phyloP scores from a whole-genome alignment of 2,888 invertebrate species.

The Cantharis rustica region DNA sequence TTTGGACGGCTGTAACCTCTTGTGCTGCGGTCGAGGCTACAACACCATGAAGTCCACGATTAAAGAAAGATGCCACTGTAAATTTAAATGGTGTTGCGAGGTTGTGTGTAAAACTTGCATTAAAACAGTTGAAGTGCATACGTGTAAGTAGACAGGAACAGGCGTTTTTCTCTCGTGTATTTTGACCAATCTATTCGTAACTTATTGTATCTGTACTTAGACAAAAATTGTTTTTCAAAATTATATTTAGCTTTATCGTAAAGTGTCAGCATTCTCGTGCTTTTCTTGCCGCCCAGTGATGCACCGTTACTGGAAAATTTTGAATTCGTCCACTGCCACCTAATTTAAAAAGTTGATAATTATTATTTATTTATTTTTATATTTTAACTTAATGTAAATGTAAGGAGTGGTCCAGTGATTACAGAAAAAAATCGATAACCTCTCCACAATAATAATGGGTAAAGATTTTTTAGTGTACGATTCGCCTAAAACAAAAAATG shows the following conservation, averaged over 20 bases:
- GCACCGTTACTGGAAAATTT: neutral
- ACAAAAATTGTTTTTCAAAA: neutral
- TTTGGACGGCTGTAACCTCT: constrained; percentile 82
- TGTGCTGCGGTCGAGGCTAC: constrained; percentile 94
- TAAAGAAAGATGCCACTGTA: constrained; percentile 86
- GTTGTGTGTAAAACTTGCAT: constrained; percentile 91
- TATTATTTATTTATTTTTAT: neutral
- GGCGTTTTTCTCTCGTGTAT: neutral
- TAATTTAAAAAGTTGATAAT: neutral
- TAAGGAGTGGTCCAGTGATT: neutral
- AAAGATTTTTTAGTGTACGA: neutral
- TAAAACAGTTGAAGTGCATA: constrained; percentile 76
- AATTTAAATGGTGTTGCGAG: constrained; percentile 96
- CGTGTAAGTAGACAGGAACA: constrained; percentile 85
- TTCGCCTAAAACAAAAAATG: neutral
- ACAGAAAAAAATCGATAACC: neutral
- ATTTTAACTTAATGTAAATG: neutral
- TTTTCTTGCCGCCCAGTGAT: neutral
- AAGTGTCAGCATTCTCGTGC: neutral
- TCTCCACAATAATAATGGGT: neutral
- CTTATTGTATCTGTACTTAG: neutral
- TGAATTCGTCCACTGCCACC: neutral
- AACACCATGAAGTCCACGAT: constrained; percentile 80
- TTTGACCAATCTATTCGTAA: neutral
- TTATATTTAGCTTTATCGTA: neutral